phyloP scores from a whole-genome alignment of 1,140 invertebrate genomes.

The Nixonia krombeini region DNA sequence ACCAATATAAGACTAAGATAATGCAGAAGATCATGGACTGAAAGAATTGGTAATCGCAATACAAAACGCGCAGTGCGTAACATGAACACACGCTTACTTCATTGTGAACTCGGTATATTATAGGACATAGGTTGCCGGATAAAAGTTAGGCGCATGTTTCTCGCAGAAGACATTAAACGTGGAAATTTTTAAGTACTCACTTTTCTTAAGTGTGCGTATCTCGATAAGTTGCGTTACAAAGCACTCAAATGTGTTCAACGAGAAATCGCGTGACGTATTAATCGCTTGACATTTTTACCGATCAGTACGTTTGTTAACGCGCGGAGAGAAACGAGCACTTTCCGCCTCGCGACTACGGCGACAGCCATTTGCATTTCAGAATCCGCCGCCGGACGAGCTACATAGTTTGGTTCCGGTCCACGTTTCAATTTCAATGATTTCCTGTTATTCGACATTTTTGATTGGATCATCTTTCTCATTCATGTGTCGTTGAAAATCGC shows the following conservation, averaged over 20 bases:
- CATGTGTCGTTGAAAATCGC: too few species aligned
- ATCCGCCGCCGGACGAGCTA: too few species aligned
- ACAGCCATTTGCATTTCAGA: constrained; percentile 40
- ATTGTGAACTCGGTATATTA: constrained; percentile 24
- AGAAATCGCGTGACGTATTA: constrained; percentile 14
- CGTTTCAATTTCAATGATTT: too few species aligned
- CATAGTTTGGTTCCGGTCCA: too few species aligned
- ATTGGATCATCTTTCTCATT: too few species aligned
- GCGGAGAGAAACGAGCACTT: constrained; percentile 1
- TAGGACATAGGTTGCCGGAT: constrained; percentile 43
- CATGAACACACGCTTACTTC: constrained; percentile 20
- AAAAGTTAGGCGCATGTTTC: constrained; percentile 39
- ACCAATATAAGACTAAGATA: not conserved
- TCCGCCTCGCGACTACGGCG: constrained; percentile 13
- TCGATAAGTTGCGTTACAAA: not conserved
- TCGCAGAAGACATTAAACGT: constrained; percentile 31
- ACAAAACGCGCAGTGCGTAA: not conserved
- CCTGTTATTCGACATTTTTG: too few species aligned
- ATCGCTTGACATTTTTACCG: constrained; percentile 4
- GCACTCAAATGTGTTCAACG: not conserved
- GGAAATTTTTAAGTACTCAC: not conserved
- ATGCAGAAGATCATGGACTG: constrained; percentile 1
- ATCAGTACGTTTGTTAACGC: constrained; percentile 12
- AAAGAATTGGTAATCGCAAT: too few species aligned
- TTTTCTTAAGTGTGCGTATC: not conserved